Evolutionary conservation across 2,113 vertebrate species (phyloP).

Genomic region (Eudyptes chrysolophus): DNA sequence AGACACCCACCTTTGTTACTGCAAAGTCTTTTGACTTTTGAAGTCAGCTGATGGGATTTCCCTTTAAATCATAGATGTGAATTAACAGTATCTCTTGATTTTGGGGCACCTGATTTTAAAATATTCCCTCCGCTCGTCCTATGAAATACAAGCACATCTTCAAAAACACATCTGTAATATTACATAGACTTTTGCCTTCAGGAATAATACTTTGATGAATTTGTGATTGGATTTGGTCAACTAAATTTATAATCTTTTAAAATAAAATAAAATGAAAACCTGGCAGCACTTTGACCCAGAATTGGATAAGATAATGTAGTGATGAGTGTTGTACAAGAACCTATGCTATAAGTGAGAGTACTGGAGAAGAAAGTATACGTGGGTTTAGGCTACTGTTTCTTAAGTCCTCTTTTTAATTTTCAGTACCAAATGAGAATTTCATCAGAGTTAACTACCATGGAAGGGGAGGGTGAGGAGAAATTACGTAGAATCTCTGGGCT

Average conservation of each 20-base stretch:
- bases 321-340: not conserved
- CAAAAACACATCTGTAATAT: not conserved
- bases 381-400: not conserved
- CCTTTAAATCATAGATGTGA: not conserved
- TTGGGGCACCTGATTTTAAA: not conserved
- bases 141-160: not conserved
- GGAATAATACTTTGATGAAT: not conserved
- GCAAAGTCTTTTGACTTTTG: not conserved
- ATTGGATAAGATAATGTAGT: not conserved
- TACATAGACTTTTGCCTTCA: not conserved
- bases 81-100: not conserved
- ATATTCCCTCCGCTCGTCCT: not conserved
- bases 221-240: not conserved
- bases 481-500: slow-evolving; percentile 1
- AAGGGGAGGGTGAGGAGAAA: not conserved
- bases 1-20: not conserved
- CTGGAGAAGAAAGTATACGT: not conserved
- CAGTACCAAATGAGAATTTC: not conserved
- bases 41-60: not conserved
- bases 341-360: not conserved
- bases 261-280: not conserved
- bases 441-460: not conserved
- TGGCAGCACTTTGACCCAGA: not conserved
- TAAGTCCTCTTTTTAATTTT: slow-evolving; percentile 17
- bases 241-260: not conserved